Evolutionary conservation across 2,113 vertebrate species (phyloP).

Genomic region (Sphyrna mokarran): DNA sequence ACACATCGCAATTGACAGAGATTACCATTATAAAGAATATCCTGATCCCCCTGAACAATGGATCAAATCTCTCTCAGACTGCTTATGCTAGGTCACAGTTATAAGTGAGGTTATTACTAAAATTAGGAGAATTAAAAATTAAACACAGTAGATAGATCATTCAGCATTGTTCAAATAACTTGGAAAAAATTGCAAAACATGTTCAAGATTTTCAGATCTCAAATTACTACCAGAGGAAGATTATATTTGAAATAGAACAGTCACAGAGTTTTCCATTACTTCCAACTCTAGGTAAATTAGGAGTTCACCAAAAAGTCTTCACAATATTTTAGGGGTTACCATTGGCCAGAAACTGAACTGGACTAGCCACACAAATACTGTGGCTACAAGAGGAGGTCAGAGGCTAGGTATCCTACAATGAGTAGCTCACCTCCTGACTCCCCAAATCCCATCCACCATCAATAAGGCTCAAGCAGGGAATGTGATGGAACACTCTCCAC

Average conservation of each 20-base stretch:
- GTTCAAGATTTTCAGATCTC: neutral
- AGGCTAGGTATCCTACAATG: too few relatives aligned
- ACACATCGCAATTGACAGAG: neutral
- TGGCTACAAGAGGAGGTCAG: too few relatives aligned
- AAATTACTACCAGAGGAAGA: neutral
- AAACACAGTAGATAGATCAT: neutral
- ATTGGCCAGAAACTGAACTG: too few relatives aligned
- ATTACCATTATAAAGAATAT: neutral
- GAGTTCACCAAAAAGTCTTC: neutral
- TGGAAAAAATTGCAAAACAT: neutral
- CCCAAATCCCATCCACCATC: too few relatives aligned
- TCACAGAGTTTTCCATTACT: neutral
- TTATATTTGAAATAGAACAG: neutral
- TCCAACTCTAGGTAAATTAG: neutral
- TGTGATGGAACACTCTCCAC: too few relatives aligned
- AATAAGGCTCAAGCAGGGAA: too few relatives aligned
- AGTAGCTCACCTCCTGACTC: too few relatives aligned
- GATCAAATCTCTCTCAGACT: neutral
- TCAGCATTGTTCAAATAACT: neutral
- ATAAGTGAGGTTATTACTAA: neutral
- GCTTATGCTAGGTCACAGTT: neutral
- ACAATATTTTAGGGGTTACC: too few relatives aligned
- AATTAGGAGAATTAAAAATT: neutral
- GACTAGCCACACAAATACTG: too few relatives aligned
- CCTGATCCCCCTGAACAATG: neutral